Base-by-base conservation (phyloP, 2,797 vertebrate genomes). In the Propithecus deckenii region DNA sequence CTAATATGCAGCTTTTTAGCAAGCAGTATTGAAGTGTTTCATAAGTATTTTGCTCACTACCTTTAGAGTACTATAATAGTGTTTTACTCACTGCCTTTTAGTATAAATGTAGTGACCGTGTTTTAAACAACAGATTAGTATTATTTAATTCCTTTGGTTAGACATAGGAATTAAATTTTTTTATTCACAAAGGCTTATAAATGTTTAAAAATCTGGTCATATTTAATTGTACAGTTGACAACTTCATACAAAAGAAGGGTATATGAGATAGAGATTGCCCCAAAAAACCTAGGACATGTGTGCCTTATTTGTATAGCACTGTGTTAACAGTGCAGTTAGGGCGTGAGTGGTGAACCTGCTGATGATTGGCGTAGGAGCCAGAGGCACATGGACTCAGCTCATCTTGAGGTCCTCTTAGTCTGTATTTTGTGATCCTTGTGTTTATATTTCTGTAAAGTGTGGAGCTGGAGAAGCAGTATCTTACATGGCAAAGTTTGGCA, bases 91-190 rank as follows among this genome's bases (percentile, higher is more conserved):
- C 14, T 89, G 2, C 23, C 43, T 94, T 93, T 85, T 88, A 57
- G 32, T 48, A 2, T 30, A 93, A 86, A 72, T 71, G 30, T 89
- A 69, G 9, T 94, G 61, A 75, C 28, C 41, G 1, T 57, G 13
- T 95, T 84, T 72, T 80, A 90, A 90, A n/a, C 35, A 95, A 20
- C 43, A 86, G 32, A 48, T 91, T 61, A n/a, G 4, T 55, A 32
- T 69, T 74, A 79, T 91, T 95, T 91, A 78, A 84, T 94, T 89
- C 61, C 3, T 94, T 96, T 91, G 41, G 11, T 83, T 89, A 78
- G 48, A 86, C 6, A 67, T 75, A 75, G 41, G 13, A 67, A 61
- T 91, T 87, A 69, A 74, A n/a, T 32, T 86, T 86, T 80, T 67
- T n/a, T 85, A 48, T 92, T 67, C 61, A 61, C 7, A 10, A 43